These are phyloP conservation scores for Myoxocephalus aenaeus DNA, from an alignment of 2,797 vertebrate genomes.

Conservation along the genomic window DNA sequence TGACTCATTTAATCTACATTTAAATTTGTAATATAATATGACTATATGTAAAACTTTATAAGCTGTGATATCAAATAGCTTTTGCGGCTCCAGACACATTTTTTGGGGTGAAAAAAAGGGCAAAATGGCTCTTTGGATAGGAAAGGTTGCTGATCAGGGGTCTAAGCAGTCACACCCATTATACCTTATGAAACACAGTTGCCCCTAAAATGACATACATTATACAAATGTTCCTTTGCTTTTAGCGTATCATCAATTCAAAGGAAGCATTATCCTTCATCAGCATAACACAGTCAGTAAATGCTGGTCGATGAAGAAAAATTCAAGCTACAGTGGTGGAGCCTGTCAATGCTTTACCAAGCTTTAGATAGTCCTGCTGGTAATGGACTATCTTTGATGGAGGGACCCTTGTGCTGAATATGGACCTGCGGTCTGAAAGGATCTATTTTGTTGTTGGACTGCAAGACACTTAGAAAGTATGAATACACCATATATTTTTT, in stretches of 20 bases:
- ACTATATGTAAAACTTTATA: too few relatives aligned
- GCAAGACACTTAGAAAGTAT: not conserved
- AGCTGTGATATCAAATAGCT: too few relatives aligned
- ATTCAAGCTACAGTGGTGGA: not conserved
- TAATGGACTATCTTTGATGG: not conserved
- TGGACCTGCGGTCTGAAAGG: not conserved
- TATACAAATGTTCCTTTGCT: not conserved
- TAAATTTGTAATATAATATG: too few relatives aligned
- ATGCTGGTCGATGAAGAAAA: not conserved
- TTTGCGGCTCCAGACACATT: too few relatives aligned
- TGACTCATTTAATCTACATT: too few relatives aligned
- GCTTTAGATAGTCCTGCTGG: not conserved
- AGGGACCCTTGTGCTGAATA: not conserved
- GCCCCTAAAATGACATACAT: not conserved
- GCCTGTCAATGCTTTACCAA: not conserved
- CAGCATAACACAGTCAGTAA: not conserved
- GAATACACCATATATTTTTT: not conserved
- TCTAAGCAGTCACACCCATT: too few relatives aligned
- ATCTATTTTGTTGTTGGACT: not conserved
- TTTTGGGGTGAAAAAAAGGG: too few relatives aligned
- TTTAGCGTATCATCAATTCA: not conserved
- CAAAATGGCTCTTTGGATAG: too few relatives aligned
- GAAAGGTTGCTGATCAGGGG: too few relatives aligned
- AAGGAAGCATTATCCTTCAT: not conserved
- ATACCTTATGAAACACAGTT: too few relatives aligned